Base-by-base conservation (phyloP, 2,888 invertebrate species). In the Antheraea yamamai region DNA sequence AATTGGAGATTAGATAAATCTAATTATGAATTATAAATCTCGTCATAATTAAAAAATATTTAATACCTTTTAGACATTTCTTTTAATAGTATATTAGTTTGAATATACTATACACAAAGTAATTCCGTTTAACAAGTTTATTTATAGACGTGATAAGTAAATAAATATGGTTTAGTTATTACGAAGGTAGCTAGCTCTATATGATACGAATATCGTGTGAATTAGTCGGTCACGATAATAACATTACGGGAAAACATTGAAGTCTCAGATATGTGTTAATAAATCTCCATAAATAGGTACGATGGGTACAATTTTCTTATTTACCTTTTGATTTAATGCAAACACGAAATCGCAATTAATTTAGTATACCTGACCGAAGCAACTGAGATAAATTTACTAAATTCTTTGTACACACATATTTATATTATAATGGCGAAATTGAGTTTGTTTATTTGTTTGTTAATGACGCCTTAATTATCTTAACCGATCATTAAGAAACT, bases 221-320 rank as follows among this genome's bases (percentile, higher is more conserved):
- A 89, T 86, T 85, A 76, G 75, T 76, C 75, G 76, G 85, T 87
- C 89, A 89, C 88, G 89, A 85, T 64, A 75, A 74, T 74, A 74
- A 75, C 79, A 78, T 78, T 78, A 75, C 72, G 35, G 79, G 76
- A 81, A 79, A 76, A 80, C 77, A 79, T 79, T 75, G 72, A 78
- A 75, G 75, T 81, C 72, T 75, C 76, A 78, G 76, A 52, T 75
- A 79, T 74, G 76, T 79, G 81, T 77, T 85, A 84, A 83, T 78
- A 76, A 77, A 79, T 76, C 75, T 79, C 79, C 79, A 78, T 83
- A 82, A 80, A 83, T 81, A 81, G 78, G 30, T 20, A 55, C 30
- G 64, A 26, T 72, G n/a, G 39, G 70, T 70, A n/a, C n/a, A 39
- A 66, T 30, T 10, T 58, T 66, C 3, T 26, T 66, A 66, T 66